Base-by-base conservation (phyloP, 1,140 invertebrate genomes). In the Cydia strobilella region DNA sequence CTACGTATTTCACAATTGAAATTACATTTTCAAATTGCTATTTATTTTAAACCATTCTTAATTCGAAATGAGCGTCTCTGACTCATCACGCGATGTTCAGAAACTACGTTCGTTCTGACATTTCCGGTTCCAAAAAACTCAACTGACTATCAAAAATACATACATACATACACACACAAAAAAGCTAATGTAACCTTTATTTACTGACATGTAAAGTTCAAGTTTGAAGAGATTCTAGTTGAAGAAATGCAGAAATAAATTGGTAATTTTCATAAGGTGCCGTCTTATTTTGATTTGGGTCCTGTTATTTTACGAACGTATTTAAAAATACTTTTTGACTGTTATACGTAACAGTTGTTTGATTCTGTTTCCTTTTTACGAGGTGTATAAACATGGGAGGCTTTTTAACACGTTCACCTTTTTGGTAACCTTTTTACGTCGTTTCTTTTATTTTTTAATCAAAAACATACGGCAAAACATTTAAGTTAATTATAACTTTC, bases 81-180 rank as follows among this genome's bases (percentile, higher is more conserved):
- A 78, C 77, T 75, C 82, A 84, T 82, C 83, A 86, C 85, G 83
- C 79, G 79, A 84, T 80, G 78, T 74, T 81, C 83, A 76, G 13
- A 73, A 83, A 87, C 85, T 83, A 83, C 80, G 77, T 83, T 86
- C 83, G 75, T 85, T 84, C 82, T 88, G 86, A 88, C 86, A 80
- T 88, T 88, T 88, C 86, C 86, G 86, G 81, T 82, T 83, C 82
- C 85, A 80, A 77, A 77, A 69, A 79, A 79, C 39, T 74, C 74
- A 74, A 82, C 79, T 81, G 82, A 82, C 81, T 69, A 79, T 80
- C 78, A 77, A 66, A 73, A 73, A 42, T 66, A 69, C 69, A 71
- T 73, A 74, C 59, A 72, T 77, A 76, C 27, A 7, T 39, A 9
- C 18, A 69, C 65, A 39, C 1, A 25, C 25, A 12, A 73, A 27